Percentiles rank a stretch among this genome's conserved stretches.
Conservation (phyloP, 2,888 invertebrate species). For the Anorthoa munda region DNA sequence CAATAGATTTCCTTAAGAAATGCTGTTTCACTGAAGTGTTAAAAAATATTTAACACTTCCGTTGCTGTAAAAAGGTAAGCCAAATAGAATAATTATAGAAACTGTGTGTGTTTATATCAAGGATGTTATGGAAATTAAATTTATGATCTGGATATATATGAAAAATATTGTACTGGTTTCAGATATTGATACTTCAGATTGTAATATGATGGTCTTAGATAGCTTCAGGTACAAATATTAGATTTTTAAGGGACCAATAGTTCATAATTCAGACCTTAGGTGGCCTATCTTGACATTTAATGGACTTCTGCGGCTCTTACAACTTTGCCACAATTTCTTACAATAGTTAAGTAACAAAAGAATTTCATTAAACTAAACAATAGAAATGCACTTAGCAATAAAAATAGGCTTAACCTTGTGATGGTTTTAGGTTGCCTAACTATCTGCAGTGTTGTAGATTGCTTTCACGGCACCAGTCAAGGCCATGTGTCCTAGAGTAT, state of each 20-base stretch:
- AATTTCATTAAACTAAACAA: background rate
- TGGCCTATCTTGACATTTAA: too few species aligned
- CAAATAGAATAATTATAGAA: background rate
- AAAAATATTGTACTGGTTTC: too few species aligned
- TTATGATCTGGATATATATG: too few species aligned
- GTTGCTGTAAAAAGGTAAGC: background rate
- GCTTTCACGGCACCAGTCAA: background rate
- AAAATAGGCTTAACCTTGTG: background rate
- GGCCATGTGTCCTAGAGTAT: background rate
- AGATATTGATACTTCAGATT: too few species aligned
- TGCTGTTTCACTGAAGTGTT: background rate
- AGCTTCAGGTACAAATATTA: too few species aligned
- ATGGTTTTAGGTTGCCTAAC: background rate
- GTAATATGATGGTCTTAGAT: too few species aligned
- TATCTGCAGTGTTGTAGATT: background rate
- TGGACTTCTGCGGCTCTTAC: too few species aligned
- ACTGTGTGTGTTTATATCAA: too few species aligned
- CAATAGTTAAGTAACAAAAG: background rate
- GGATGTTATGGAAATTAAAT: too few species aligned
- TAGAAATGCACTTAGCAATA: background rate
- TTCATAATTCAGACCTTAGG: too few species aligned
- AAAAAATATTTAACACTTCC: background rate
- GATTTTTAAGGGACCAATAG: too few species aligned
- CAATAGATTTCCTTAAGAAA: background rate
- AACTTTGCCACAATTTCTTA: background rate